These are phyloP conservation scores for Nibea coibor DNA, from an alignment of 2,113 vertebrate genomes.

Conservation along the genomic window DNA sequence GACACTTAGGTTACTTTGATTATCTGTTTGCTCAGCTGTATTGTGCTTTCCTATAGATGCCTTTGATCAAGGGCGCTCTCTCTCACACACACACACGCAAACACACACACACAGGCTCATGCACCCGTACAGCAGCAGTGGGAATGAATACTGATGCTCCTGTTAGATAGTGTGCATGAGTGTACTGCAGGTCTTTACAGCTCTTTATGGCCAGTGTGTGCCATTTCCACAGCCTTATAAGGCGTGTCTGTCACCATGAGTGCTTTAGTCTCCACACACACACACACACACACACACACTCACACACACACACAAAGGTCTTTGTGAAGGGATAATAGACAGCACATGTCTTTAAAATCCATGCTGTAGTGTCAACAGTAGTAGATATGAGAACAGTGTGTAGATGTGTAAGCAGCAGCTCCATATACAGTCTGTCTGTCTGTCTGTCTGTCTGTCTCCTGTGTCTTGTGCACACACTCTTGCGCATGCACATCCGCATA, in stretches of 20 bases:
- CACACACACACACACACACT: too few relatives aligned
- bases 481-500: background rate
- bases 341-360: conserved; percentile 63
- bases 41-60: conserved; percentile 42
- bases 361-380: conserved; percentile 64
- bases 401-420: conserved; percentile 20
- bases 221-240: conserved; percentile 75
- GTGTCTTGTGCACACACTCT: background rate
- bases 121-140: conserved; percentile 8
- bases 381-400: conserved; percentile 19
- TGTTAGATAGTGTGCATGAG: conserved; percentile 27
- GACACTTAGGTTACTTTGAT: conserved; percentile 54
- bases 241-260: conserved; percentile 64
- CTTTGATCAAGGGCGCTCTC: conserved; percentile 57
- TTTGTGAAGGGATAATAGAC: conserved; percentile 57
- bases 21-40: conserved; percentile 71
- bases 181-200: conserved; percentile 21
- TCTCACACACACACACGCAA: background rate
- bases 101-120: conserved; percentile 3
- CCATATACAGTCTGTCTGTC: conserved; percentile 1
- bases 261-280: conserved; percentile 22
- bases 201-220: conserved; percentile 50
- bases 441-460: background rate
- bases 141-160: conserved; percentile 32
- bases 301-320: conserved; percentile 31